These are phyloP conservation scores for Cheilosia pagana DNA, from an alignment of 2,888 invertebrate species.

Conservation along the genomic window DNA sequence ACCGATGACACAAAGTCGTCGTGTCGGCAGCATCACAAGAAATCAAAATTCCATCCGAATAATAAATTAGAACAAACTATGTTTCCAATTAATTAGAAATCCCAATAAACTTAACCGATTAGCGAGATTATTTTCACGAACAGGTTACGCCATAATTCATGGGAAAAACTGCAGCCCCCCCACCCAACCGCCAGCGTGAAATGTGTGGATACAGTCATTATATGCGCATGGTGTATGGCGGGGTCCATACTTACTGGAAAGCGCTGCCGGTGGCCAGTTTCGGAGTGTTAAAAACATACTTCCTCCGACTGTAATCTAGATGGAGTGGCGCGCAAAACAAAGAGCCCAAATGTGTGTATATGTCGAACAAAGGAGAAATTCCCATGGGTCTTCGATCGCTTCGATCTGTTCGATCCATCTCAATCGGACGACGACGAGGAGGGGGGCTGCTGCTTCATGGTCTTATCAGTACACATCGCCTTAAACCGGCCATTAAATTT, in stretches of 20 bases:
- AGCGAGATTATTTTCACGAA: constrained; percentile 67
- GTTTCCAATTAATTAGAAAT: constrained; percentile 74
- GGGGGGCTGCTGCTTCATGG: constrained; percentile 11
- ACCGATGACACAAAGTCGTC: constrained; percentile 6
- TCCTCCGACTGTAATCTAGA: constrained; percentile 64
- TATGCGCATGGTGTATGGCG: constrained; percentile 11
- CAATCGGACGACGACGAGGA: constrained; percentile 26
- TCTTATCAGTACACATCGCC: constrained; percentile 71
- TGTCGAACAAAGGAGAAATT: constrained; percentile 47
- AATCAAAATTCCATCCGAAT: constrained; percentile 63
- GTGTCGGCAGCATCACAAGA: constrained; percentile 65
- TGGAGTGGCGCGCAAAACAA: constrained; percentile 63
- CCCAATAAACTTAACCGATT: constrained; percentile 73
- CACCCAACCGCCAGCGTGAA: background rate
- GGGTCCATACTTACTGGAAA: constrained; percentile 33
- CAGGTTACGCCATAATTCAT: constrained; percentile 75
- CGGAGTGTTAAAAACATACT: constrained; percentile 70
- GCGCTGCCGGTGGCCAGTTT: constrained; percentile 64
- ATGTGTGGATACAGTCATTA: constrained; percentile 50
- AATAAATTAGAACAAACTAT: constrained; percentile 75
- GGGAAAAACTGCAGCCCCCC: constrained; percentile 52
- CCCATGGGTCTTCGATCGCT: constrained; percentile 61
- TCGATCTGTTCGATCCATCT: constrained; percentile 70
- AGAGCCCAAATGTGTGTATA: constrained; percentile 32
- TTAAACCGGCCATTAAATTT: constrained; percentile 74